These are phyloP conservation scores for Tetanocera ferruginea DNA, from an alignment of 2,888 invertebrate species.

Conservation along the genomic window DNA sequence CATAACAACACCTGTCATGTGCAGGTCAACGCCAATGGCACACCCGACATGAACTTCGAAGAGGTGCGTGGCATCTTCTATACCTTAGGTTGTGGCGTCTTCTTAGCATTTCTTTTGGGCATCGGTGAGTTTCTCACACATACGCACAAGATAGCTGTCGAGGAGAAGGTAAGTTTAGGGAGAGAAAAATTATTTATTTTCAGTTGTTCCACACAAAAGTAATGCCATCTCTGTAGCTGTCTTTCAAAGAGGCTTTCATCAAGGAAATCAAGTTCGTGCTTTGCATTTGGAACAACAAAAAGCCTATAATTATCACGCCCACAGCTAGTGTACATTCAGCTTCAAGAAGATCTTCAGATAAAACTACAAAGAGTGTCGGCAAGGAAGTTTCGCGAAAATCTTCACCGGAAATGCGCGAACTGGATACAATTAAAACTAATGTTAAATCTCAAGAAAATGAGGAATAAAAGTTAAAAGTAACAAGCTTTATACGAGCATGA, in stretches of 20 bases:
- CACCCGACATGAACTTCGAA: slow-evolving; percentile 52
- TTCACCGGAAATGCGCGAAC: slow-evolving; percentile 56
- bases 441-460: slow-evolving; percentile 4
- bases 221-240: slow-evolving; percentile 45
- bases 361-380: slow-evolving; percentile 53
- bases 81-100: slow-evolving; percentile 81
- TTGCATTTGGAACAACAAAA: slow-evolving; percentile 62
- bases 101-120: slow-evolving; percentile 81
- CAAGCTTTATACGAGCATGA: background rate
- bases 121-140: slow-evolving; percentile 87
- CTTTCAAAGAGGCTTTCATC: slow-evolving; percentile 54
- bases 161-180: slow-evolving; percentile 75
- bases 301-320: slow-evolving; percentile 56
- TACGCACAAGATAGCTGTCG: slow-evolving; percentile 81
- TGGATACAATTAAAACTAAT: slow-evolving; percentile 41
- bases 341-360: slow-evolving; percentile 54
- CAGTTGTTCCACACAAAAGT: background rate
- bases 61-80: slow-evolving; percentile 94
- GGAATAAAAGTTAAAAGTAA: background rate
- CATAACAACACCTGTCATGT: slow-evolving; percentile 68
- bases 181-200: background rate
- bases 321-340: slow-evolving; percentile 55
- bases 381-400: slow-evolving; percentile 53
- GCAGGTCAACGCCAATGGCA: slow-evolving; percentile 29
- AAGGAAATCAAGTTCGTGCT: slow-evolving; percentile 60